Base-by-base conservation (phyloP, 2,797 vertebrate species). In the Channallabes apus region DNA sequence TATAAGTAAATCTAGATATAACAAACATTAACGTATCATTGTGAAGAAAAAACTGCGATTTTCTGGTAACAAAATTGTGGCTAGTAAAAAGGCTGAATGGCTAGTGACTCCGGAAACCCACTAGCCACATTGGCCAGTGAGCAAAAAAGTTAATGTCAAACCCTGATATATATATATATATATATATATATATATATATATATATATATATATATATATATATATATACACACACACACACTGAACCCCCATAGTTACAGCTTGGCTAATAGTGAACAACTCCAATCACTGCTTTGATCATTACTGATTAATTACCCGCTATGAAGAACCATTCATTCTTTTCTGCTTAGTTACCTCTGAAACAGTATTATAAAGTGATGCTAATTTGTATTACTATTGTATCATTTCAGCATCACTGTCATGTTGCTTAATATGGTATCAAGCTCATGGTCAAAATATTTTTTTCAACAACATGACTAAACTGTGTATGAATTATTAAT, bases 221-320 rank as follows among this genome's bases (percentile, higher is more conserved):
- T 38, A 38, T 3, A 38, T 38, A 38, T 6, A 41, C 7, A 41
- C 1, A 41, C 8, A 41, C 1, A 8, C 8, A 8, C 0, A 22
- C 20, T 24, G 4, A 46, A 29, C 6, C 72, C 72, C 72, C 0
- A 4, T 77, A 77, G 59, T 77, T 32, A 22, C 56, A 77, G 29
- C 51, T 76, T 58, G 3, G 54, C 5, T 59, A 77, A 77, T 35
- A 59, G 27, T 35, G 54, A 59, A 77, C 54, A 77, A 58, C 11
- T 61, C 29, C 58, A 78, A 38, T 61, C 29, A 78, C 15, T 77
- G 27, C 73, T 58, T 77, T 7, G 27, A 35, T 35, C 76, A 38
- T 78, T 78, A 78, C 29, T 35, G 58, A 78, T 24, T 61, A 61
- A 78, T 59, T 79, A 24, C 20, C 12, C 58, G n/a, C 29, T 79